Evolutionary conservation across 1,140 invertebrate species (phyloP), one percentile per base, ranked within the genome.

Genomic region (Copidosoma floridanum): DNA sequence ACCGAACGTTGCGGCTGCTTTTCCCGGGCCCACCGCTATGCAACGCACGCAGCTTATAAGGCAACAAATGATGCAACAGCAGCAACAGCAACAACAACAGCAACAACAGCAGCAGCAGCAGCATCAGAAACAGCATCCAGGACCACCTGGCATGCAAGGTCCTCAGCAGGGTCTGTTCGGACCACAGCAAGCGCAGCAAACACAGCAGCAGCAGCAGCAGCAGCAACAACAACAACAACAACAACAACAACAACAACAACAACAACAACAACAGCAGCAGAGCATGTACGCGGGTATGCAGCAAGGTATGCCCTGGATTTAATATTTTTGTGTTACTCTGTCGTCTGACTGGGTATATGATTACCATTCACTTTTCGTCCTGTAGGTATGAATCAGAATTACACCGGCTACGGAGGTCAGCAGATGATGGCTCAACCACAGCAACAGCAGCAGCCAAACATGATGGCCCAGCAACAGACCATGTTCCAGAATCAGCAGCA

Each of bases 391-490:
- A 79, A 78, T 80, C 78, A 86, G 77, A 79, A 83, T 77, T 81
- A 86, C 74, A 77, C 81, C 16, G 78, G 82, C 8, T 86, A 87
- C 65, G 77, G 80, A 37, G 81, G 82, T 5, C 85, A 85, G 67
- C 84, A 85, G 65, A 85, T 82, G 82, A 82, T 83, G 71, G 84
- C 85, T 58, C 84, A 85, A 59, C 85, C 86, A 51, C 82, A 74
- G 71, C 70, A 84, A 57, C 76, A 76, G 21, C 75, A 77, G 24
- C 74, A 78, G 29, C 71, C 72, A 12, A 67, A 74, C 29, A 76
- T 82, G 63, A 78, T 76, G 38, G 75, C 76, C 53, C 79, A 80
- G 44, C 77, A 79, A 43, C 76, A 73, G 18, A 78, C 77, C 66
- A 77, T 79, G 69, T 78, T 78, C 59, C 65, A 76, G 21, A 77